These are phyloP conservation scores for Epizoanthus ramosus DNA, from an alignment of 92 coral and sea anemone genomes.

Conservation along the genomic window DNA sequence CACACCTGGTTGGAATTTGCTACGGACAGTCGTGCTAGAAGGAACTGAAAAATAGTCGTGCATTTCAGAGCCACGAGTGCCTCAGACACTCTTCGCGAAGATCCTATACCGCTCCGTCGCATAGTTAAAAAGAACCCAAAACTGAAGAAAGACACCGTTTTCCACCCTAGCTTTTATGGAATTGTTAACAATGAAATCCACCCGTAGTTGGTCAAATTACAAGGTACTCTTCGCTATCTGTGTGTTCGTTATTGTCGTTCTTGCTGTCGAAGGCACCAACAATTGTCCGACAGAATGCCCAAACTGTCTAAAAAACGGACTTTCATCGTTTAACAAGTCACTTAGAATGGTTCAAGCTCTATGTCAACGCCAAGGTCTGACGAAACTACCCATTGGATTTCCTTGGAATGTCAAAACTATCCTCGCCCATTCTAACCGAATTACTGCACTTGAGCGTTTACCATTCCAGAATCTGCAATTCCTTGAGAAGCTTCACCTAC, in stretches of 20 bases:
- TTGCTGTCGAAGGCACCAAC: background rate
- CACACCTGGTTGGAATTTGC: too few species aligned
- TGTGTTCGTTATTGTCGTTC: background rate
- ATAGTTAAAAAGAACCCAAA: too few species aligned
- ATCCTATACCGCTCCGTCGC: too few species aligned
- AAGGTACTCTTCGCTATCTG: background rate
- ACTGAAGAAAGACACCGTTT: too few species aligned
- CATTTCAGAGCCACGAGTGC: too few species aligned
- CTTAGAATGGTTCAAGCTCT: conserved; percentile 14
- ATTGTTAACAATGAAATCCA: too few species aligned
- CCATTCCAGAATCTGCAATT: conserved; percentile 12
- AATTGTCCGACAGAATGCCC: conserved; percentile 9
- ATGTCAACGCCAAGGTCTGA: background rate
- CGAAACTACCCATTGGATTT: conserved; percentile 2
- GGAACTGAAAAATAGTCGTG: too few species aligned
- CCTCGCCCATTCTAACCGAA: conserved; percentile 5
- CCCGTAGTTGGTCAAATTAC: background rate
- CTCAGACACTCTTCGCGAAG: too few species aligned
- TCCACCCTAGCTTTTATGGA: too few species aligned
- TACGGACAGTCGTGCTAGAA: too few species aligned
- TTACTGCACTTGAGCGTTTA: conserved; percentile 13
- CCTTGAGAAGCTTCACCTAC: conserved; percentile 50
- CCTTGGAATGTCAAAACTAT: conserved; percentile 11
- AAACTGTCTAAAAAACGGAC: background rate
- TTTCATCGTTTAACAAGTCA: conserved; percentile 12